Evolutionary conservation across 2,797 vertebrate genomes (phyloP).

Genomic region (Hafferia zeledoni): DNA sequence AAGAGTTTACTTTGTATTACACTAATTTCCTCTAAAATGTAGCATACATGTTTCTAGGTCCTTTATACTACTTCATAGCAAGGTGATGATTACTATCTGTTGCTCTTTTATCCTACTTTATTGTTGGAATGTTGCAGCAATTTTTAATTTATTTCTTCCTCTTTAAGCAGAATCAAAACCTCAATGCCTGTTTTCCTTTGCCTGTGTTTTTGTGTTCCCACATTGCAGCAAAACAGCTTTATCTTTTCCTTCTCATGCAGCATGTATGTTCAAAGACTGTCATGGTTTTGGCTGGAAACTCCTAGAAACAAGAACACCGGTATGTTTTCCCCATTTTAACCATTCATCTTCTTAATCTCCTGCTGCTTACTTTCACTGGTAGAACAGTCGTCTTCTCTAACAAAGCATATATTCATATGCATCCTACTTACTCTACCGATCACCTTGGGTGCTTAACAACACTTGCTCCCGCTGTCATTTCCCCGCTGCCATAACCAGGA

Average conservation of each 20-base stretch:
- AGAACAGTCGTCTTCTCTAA: neutral
- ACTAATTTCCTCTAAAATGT: neutral
- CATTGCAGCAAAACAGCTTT: neutral
- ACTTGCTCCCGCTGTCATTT: slow-evolving; percentile 14
- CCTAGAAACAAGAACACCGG: neutral
- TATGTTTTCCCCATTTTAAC: neutral
- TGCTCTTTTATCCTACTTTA: neutral
- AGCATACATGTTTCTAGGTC: neutral
- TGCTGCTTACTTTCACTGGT: neutral
- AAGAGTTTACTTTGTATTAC: neutral
- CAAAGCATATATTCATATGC: slow-evolving; percentile 29
- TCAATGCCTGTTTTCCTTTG: neutral
- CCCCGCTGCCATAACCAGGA: neutral
- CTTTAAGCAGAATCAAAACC: neutral
- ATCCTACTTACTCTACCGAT: neutral
- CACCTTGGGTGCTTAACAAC: slow-evolving; percentile 3
- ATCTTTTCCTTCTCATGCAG: neutral
- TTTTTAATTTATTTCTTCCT: neutral
- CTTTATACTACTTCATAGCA: neutral
- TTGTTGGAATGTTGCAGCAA: neutral
- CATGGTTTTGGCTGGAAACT: neutral
- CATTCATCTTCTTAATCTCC: slow-evolving; percentile 17
- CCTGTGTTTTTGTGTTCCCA: neutral
- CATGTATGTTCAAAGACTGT: neutral
- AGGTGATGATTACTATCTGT: neutral